Base-by-base conservation (phyloP, 2,888 invertebrate species). In the Palloptera scutellata region DNA sequence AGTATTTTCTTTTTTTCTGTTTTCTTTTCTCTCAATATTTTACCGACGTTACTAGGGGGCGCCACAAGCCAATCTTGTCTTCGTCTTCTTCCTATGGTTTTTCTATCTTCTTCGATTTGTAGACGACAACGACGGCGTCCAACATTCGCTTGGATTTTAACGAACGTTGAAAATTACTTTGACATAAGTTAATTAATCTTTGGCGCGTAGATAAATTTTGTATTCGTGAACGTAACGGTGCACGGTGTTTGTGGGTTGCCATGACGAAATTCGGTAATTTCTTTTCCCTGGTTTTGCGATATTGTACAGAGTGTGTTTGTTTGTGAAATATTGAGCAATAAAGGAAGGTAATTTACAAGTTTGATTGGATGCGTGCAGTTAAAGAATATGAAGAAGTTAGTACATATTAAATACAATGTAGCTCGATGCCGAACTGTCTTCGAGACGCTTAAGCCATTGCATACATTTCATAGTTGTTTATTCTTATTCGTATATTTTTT, bases 141-240 rank as follows among this genome's bases (percentile, higher is more conserved):
- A 51, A 30, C 59, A 57, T 19, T 42, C 64, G n/a, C 40, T 45
- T 19, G 30, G 20, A 41, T 64, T 15, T 19, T 81, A 81, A 81
- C 79, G 79, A 79, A 79, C 79, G 79, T 80, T 81, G 79, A 80
- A 81, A 81, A 80, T 80, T 79, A 78, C 81, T 81, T 78, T 79
- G 81, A 82, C 82, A 80, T 78, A 81, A 83, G 82, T 83, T 82
- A 83, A 83, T 83, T 83, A 83, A 83, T 83, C 83, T 83, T 78
- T 79, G 77, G 80, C 79, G 80, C 78, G 76, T 76, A 76, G 74
- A 77, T 78, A 75, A 75, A n/a, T 55, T 2, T 11, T 1, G 58
- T n/a, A 20, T 10, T n/a, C 11, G 17, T 8, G 58, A 61, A 58
- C 53, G 59, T 30, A 41, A 13, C 61, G 65, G 15, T 42, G 13